phyloP scores from a whole-genome alignment of 1,140 invertebrate genomes.

The Drosophila kikkawai region DNA sequence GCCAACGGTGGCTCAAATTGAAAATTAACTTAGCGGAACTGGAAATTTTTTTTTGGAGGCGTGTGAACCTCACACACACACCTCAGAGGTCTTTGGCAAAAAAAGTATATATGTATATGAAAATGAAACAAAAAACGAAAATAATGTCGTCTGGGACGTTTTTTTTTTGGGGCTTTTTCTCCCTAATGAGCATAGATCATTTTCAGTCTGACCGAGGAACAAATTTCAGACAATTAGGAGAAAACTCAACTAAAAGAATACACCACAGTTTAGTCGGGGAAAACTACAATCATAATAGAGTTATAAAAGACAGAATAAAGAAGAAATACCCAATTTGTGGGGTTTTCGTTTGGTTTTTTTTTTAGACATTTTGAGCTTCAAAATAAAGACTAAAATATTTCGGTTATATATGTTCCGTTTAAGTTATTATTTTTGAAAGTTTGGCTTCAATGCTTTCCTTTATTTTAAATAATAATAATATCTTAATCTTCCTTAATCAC shows the following conservation, averaged over 20 bases:
- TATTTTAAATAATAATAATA: too few species aligned
- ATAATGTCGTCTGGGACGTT: conserved; percentile 55
- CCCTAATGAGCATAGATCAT: conserved; percentile 76
- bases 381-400: not conserved
- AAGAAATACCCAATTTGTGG: not conserved
- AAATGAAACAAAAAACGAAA: conserved; percentile 20
- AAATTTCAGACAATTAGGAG: conserved; percentile 74
- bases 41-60: conserved; percentile 63
- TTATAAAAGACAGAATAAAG: conserved; percentile 8
- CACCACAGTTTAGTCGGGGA: not conserved
- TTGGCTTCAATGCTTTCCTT: not conserved
- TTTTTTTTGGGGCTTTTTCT: conserved; percentile 12
- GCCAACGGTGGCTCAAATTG: conserved; percentile 74
- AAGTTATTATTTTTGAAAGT: not conserved
- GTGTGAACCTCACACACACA: conserved; percentile 61
- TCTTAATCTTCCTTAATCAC: not conserved
- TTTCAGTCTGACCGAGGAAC: conserved; percentile 50
- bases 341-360: conserved; percentile 24
- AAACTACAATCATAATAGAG: conserved; percentile 29
- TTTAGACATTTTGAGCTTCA: not conserved
- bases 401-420: too few species aligned
- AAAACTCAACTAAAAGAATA: conserved; percentile 37
- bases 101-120: not conserved
- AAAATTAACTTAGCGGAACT: conserved; percentile 83
- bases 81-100: conserved; percentile 13